Conservation (phyloP, 2,797 vertebrate species). For the Manis pentadactyla region DNA sequence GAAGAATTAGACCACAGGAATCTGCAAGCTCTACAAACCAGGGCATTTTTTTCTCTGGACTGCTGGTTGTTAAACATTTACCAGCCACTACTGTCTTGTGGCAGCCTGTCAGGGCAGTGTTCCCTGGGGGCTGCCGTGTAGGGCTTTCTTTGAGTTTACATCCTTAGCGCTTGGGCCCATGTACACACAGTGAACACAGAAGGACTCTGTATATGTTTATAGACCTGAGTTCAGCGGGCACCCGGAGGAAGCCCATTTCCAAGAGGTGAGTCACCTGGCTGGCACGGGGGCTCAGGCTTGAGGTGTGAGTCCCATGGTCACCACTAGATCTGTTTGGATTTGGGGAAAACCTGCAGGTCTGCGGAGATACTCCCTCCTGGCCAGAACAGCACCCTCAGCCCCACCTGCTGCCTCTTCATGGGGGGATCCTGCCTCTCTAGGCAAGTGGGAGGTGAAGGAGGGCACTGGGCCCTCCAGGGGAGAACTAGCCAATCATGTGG, state of each 20-base stretch:
- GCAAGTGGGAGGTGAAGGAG: not conserved
- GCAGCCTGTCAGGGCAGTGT: no score
- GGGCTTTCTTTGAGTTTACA: not conserved
- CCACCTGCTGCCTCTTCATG: not conserved
- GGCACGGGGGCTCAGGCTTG: no score
- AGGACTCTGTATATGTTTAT: not conserved
- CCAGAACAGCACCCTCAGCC: not conserved
- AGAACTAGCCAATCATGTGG: not conserved
- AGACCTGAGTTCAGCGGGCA: not conserved
- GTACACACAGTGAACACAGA: rapidly evolving
- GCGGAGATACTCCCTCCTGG: not conserved
- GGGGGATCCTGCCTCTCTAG: not conserved
- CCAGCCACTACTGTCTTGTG: rapidly evolving
- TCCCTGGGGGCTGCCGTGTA: not conserved
- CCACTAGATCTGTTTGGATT: not conserved
- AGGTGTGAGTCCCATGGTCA: not conserved
- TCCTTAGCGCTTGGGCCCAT: not conserved
- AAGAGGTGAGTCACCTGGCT: rapidly evolving
- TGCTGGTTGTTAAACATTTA: no score
- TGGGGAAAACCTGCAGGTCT: not conserved
- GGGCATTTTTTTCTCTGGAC: not conserved
- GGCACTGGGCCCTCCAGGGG: not conserved
- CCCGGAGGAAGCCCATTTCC: not conserved
- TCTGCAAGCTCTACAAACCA: not conserved
- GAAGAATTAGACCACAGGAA: not conserved